phyloP scores from a whole-genome alignment of 92 coral and sea anemone genomes.

The Isaurus tuberculatus region DNA sequence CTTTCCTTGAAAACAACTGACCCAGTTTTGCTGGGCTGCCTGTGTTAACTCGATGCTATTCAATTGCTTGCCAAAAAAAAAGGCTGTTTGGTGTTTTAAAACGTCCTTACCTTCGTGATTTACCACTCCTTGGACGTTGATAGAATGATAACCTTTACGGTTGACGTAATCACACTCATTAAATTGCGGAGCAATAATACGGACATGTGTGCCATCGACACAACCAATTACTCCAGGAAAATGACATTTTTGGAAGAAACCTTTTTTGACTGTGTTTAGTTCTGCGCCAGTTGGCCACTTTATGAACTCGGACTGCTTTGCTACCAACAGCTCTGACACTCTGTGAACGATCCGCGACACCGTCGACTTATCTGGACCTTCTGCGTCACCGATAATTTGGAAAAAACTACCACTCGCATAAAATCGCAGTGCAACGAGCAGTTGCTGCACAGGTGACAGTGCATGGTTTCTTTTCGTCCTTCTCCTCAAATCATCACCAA shows the following conservation, averaged over 20 bases:
- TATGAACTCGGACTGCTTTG: conserved; percentile 26
- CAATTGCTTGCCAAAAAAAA: too few species aligned
- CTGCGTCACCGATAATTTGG: conserved; percentile 56
- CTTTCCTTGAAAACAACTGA: too few species aligned
- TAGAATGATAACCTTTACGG: background rate
- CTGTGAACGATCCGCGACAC: conserved; percentile 14
- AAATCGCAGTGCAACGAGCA: conserved; percentile 21
- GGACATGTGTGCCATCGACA: background rate
- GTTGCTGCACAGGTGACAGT: too few species aligned
- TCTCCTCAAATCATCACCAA: too few species aligned
- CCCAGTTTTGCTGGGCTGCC: background rate
- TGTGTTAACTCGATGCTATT: too few species aligned
- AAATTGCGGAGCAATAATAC: background rate
- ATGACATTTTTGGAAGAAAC: background rate
- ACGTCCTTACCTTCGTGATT: conserved; percentile 17
- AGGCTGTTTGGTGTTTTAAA: conserved; percentile 1
- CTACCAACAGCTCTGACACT: conserved; percentile 23
- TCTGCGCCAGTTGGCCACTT: background rate
- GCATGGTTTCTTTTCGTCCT: too few species aligned
- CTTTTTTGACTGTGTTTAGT: background rate
- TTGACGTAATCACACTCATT: background rate
- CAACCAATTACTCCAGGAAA: background rate
- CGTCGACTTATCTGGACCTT: conserved; percentile 53
- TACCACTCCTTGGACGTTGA: background rate
- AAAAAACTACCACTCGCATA: conserved; percentile 56